Evolutionary conservation across 2,888 invertebrate species (phyloP).

Genomic region (Chymomyza amoena): DNA sequence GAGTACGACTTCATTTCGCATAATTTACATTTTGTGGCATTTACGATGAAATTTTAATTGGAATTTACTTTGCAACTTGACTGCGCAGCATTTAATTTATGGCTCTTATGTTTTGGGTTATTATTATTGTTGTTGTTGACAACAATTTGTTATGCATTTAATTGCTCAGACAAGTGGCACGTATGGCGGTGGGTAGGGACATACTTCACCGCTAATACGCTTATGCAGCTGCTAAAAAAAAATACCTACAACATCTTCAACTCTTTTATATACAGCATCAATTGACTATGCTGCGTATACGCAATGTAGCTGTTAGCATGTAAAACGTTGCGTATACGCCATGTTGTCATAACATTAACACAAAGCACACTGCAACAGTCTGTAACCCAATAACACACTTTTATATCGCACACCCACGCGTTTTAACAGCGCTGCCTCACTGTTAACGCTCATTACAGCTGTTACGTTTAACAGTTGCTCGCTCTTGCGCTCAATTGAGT

Average conservation of each 20-base stretch:
- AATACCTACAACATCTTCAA: neutral
- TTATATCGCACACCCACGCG: constrained; percentile 27
- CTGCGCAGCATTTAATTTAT: constrained; percentile 46
- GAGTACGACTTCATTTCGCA: constrained; percentile 64
- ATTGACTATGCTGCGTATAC: neutral
- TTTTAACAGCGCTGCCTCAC: neutral
- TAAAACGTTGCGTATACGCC: neutral
- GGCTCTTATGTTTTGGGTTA: constrained; percentile 48
- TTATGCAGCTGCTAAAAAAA: neutral
- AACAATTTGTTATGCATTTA: constrained; percentile 64
- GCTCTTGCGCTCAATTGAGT: constrained; percentile 16
- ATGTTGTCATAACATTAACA: neutral
- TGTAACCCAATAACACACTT: constrained; percentile 45
- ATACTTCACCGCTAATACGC: neutral
- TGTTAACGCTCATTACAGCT: neutral
- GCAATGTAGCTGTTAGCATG: neutral
- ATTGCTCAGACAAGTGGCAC: constrained; percentile 54
- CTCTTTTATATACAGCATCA: neutral
- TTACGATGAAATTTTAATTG: constrained; percentile 70
- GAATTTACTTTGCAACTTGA: constrained; percentile 64
- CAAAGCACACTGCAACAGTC: constrained; percentile 8
- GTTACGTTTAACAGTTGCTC: neutral
- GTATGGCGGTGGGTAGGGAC: neutral
- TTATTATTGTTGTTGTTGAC: constrained; percentile 56
- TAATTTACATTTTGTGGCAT: constrained; percentile 73